Conservation (phyloP, 2,797 vertebrate genomes). For the Podargus strigoides region DNA sequence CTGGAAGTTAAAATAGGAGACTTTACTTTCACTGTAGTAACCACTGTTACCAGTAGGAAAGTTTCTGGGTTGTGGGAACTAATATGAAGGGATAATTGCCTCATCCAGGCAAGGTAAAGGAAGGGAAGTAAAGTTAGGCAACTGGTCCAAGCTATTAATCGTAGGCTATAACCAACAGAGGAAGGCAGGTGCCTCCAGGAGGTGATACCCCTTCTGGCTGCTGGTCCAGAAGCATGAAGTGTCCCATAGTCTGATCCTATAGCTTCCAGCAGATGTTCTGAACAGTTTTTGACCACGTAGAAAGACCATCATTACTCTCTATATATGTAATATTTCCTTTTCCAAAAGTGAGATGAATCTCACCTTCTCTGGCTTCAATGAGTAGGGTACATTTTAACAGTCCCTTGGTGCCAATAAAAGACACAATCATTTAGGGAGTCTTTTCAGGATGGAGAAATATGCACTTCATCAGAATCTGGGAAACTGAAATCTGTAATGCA, state of each 20-base stretch:
- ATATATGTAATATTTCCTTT: background rate
- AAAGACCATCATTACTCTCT: background rate
- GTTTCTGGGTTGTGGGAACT: background rate
- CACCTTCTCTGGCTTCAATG: background rate
- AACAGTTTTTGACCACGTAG: background rate
- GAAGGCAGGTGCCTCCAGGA: background rate
- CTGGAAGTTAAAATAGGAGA: background rate
- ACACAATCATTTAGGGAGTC: background rate
- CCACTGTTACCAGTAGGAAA: background rate
- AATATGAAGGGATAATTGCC: background rate
- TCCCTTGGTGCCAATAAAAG: background rate
- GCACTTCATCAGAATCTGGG: background rate
- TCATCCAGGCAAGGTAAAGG: background rate
- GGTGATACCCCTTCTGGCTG: background rate
- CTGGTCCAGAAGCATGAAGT: background rate
- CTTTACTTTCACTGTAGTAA: background rate
- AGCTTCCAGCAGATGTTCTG: background rate
- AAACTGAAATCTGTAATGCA: background rate
- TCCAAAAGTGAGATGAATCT: background rate
- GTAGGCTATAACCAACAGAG: background rate
- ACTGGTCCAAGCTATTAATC: background rate
- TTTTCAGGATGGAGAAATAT: background rate
- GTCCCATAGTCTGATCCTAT: background rate
- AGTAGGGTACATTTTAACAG: rapidly evolving
- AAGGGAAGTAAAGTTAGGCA: background rate